A percentile compares a stretch with the other conserved stretches of the same genome.
phyloP scores from a whole-genome alignment of 2,113 vertebrate genomes.

The Heterocephalus glaber region DNA sequence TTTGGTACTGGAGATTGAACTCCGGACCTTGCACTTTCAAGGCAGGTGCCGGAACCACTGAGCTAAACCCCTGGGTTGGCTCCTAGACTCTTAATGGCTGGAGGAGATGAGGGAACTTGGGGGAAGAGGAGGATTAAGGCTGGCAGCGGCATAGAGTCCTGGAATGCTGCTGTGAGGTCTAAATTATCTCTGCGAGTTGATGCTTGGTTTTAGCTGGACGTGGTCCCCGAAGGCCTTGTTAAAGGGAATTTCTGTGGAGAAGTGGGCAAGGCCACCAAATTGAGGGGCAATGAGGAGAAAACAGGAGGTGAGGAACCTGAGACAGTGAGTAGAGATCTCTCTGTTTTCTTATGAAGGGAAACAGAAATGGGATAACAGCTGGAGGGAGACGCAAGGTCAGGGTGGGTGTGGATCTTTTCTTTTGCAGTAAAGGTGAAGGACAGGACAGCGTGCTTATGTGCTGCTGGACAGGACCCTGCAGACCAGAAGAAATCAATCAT shows the following conservation, averaged over 20 bases:
- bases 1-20: no score
- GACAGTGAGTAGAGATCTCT: neutral
- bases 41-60: no score
- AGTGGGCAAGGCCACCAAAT: neutral
- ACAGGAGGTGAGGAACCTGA: neutral
- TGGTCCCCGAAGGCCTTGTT: neutral
- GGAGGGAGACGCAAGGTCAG: neutral
- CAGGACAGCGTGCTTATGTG: neutral
- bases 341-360: neutral
- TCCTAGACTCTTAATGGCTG: neutral
- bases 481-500: neutral
- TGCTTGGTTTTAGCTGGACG: neutral
- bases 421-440: neutral
- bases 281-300: neutral
- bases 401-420: neutral
- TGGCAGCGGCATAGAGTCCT: neutral
- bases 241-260: neutral
- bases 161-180: no score
- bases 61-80: rapidly evolving
- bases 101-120: neutral
- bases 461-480: neutral
- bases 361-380: neutral
- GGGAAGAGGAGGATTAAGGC: no score
- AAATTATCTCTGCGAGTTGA: neutral
- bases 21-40: no score